phyloP scores from a whole-genome alignment of 2,797 vertebrate genomes.

The Bucorvus abyssinicus region DNA sequence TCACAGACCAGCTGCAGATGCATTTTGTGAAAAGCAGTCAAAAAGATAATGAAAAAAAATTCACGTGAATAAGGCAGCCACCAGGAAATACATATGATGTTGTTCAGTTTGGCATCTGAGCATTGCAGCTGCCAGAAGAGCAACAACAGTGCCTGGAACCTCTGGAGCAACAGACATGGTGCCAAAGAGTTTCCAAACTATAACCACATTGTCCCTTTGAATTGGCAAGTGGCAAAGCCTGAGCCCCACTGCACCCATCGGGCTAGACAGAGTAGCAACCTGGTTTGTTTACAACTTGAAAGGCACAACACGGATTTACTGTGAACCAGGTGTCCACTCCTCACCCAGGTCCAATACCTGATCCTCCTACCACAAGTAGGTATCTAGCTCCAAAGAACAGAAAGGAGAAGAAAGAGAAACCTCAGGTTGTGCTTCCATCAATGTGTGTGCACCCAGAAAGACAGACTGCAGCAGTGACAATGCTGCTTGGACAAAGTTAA shows the following conservation, averaged over 20 bases:
- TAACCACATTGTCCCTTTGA: not conserved
- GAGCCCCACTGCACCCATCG: accelerated
- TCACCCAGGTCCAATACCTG: not conserved
- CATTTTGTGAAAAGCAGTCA: not conserved
- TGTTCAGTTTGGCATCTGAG: not conserved
- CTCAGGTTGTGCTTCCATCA: not conserved
- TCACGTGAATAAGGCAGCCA: not conserved
- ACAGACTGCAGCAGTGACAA: not conserved
- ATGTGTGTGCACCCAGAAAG: not conserved
- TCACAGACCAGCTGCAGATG: not conserved
- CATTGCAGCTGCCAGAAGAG: not conserved
- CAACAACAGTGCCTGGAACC: not conserved
- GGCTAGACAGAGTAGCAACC: accelerated
- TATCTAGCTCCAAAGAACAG: not conserved
- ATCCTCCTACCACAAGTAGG: not conserved
- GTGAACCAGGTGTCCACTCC: accelerated
- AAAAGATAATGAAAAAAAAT: not conserved
- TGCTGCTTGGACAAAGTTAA: not conserved
- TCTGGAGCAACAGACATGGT: not conserved
- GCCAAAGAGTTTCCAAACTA: not conserved
- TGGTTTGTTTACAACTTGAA: not conserved
- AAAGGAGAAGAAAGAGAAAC: not conserved
- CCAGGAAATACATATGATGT: not conserved
- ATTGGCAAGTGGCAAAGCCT: not conserved
- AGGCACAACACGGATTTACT: not conserved